Base-by-base conservation (phyloP, 2,888 invertebrate species). In the Diarsia brunnea region DNA sequence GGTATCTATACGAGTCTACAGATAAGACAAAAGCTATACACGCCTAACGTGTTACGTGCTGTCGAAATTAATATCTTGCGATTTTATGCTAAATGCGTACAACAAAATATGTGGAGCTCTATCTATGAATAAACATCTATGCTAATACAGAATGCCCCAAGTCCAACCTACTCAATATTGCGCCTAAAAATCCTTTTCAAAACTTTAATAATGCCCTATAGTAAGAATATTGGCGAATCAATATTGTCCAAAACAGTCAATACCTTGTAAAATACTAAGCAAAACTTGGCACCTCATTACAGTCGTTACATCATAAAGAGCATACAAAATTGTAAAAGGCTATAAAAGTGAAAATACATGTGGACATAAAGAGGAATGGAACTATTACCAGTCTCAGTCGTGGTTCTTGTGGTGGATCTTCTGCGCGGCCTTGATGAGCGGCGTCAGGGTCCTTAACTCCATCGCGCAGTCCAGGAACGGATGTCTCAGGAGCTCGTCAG, bases 361-460 rank as follows among this genome's bases (percentile, higher is more conserved):
- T 85, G 81, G 82, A 76, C 88, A 90, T 69, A 88, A 89, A 84
- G 78, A 85, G 91, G 93, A 92, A 92, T 91, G 91, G 90, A 91
- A 89, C 85, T 78, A 77, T 90, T 90, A 92, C 90, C 91, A 90
- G 88, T 90, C 90, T 95, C 92, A 96, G 87, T 96, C 95, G 82
- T 92, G 94, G 87, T 91, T 96, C 90, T 98, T 98, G 88, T 97
- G 97, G 67, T 98, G 97, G 89, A 99, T 98, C 92, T 98, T 98
- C 90, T 99, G 98, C 64, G 99, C 99, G 68, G 99, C 99, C 91
- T 98, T 98, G 86, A 99, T 99, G 80, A 99, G 97, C 47, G 99
- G 99, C 78, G 98, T 98, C 51, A 99, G 96, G 1, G 98, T 98
- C 72, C 97, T 97, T 27, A 99, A 97, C 89, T 98, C 98, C 95